phyloP scores from a whole-genome alignment of 1,140 invertebrate genomes.

The Papilio machaon region DNA sequence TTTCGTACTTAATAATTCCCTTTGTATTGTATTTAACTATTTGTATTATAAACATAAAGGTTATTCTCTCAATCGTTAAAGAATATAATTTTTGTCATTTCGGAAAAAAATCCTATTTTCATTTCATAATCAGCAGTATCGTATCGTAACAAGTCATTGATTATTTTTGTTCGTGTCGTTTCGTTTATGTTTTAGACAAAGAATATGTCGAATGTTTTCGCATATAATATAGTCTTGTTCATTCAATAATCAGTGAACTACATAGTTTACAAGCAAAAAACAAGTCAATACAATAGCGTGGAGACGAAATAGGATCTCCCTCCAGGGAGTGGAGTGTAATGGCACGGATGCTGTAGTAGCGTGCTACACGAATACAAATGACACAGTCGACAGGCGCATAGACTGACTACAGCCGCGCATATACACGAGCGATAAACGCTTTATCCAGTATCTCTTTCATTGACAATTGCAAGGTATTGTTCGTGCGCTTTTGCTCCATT shows the following conservation, averaged over 20 bases:
- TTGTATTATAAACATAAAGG: too few species aligned
- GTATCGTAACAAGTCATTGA: neutral
- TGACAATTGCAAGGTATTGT: constrained; percentile 34
- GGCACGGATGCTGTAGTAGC: constrained; percentile 24
- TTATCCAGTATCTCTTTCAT: constrained; percentile 31
- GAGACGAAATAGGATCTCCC: constrained; percentile 9
- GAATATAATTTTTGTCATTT: too few species aligned
- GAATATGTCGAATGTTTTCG: too few species aligned
- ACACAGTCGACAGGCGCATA: constrained; percentile 22
- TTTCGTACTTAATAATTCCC: neutral
- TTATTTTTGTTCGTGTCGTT: neutral
- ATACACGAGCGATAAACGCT: constrained; percentile 37
- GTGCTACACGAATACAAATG: constrained; percentile 33
- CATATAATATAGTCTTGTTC: too few species aligned
- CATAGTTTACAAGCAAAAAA: constrained; percentile 19
- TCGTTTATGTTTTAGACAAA: too few species aligned
- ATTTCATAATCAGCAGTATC: too few species aligned
- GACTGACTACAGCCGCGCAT: constrained; percentile 30
- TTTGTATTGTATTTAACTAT: neutral
- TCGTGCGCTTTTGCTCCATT: constrained; percentile 9
- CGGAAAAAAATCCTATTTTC: too few species aligned
- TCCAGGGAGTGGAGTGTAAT: constrained; percentile 2
- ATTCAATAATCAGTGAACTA: neutral
- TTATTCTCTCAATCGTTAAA: too few species aligned
- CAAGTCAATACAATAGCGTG: neutral